Evolutionary conservation across 1,140 invertebrate genomes (phyloP).

Genomic region (Hetaerina americana): DNA sequence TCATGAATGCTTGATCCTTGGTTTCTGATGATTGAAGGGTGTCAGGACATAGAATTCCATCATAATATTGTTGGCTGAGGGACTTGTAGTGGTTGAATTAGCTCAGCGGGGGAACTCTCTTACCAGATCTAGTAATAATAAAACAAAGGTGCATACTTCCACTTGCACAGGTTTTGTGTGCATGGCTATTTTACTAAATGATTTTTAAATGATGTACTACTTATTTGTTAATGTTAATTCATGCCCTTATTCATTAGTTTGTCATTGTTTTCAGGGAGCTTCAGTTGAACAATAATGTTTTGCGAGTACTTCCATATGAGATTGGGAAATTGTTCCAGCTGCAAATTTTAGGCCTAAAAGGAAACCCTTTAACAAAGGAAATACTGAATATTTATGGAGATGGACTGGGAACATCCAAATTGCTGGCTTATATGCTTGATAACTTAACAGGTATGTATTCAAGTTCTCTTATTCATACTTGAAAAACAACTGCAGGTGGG

Average conservation of each 20-base stretch:
- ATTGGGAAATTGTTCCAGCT: conserved; percentile 96
- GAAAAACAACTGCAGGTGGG: no score
- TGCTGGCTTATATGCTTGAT: conserved; percentile 86
- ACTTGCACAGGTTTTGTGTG: no score
- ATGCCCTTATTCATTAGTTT: background rate
- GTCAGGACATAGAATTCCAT: no score
- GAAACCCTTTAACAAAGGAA: conserved; percentile 89
- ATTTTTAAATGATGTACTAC: no score
- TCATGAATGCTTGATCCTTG: no score
- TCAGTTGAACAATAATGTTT: conserved; percentile 83
- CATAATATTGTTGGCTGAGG: no score
- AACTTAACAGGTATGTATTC: conserved; percentile 81
- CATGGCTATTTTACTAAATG: no score
- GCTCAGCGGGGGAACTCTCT: no score
- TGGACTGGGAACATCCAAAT: conserved; percentile 83
- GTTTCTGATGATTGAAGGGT: no score
- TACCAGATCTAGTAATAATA: no score
- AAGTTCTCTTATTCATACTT: conserved; percentile 10
- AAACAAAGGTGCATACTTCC: no score
- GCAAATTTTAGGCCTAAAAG: conserved; percentile 74
- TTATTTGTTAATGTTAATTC: background rate
- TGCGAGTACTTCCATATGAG: conserved; percentile 89
- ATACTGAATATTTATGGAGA: conserved; percentile 84
- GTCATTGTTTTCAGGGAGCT: conserved; percentile 62
- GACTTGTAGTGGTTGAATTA: no score